Percentiles rank a stretch among this genome's conserved stretches.
Evolutionary conservation across 2,113 vertebrate genomes (phyloP).

Genomic region (Protobothrops mucrosquamatus): DNA sequence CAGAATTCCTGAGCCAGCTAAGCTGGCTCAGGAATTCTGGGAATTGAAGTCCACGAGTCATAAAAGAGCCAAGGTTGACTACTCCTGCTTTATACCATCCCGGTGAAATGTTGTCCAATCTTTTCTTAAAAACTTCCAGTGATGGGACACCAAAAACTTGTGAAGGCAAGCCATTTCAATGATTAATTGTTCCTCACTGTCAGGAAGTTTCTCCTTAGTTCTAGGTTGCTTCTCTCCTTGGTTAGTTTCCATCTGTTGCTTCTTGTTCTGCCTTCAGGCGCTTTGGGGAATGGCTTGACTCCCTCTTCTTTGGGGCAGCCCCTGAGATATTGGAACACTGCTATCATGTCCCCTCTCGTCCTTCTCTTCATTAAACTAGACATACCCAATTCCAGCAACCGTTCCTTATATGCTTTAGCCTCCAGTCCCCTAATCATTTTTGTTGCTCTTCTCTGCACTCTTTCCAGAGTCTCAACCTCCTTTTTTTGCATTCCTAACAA

Average conservation of each 20-base stretch:
- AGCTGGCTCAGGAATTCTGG: too few relatives aligned
- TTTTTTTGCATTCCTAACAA: neutral
- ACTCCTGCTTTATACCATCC: neutral
- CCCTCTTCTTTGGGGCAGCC: neutral
- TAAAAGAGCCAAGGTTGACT: too few relatives aligned
- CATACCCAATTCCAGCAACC: neutral
- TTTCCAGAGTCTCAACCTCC: neutral
- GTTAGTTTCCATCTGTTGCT: fast-evolving
- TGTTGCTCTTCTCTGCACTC: neutral
- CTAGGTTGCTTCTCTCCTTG: neutral
- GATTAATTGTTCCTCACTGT: too few relatives aligned
- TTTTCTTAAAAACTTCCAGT: too few relatives aligned
- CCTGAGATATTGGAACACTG: neutral
- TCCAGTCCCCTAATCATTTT: neutral
- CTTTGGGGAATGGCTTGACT: neutral
- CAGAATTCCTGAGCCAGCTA: too few relatives aligned
- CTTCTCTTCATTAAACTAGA: neutral
- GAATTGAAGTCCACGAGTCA: too few relatives aligned
- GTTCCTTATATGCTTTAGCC: neutral
- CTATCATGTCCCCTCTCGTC: neutral
- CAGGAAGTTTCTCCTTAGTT: too few relatives aligned
- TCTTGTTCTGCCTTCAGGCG: neutral
- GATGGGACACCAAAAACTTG: fast-evolving
- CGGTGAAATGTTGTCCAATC: too few relatives aligned
- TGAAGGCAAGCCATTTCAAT: too few relatives aligned